Evolutionary conservation across 30 jellyfish, hydroid and myxozoan species (phyloP), one percentile per base, ranked within the genome.

Genomic region (Chrysaora quinquecirrha): DNA sequence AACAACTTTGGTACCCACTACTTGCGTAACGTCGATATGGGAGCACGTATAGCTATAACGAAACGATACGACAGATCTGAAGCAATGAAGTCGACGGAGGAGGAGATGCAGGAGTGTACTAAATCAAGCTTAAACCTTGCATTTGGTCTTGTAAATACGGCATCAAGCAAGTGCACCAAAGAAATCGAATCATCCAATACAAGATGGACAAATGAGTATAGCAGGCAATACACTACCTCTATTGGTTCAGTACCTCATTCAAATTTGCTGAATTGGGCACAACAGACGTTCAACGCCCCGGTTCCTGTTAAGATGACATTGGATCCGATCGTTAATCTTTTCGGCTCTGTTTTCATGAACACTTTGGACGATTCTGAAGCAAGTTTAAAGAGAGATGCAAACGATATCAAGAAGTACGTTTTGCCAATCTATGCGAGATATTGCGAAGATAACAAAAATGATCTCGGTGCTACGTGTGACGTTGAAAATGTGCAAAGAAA

Each of bases 11-110:
- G n/a, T n/a, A n/a, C n/a, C n/a, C n/a, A n/a, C n/a, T n/a, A n/a
- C n/a, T n/a, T n/a, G n/a, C 65, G 32, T 35, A 49, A 82, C 30
- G 77, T 88, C 9, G 68, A 86, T 11, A 68, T 82, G 60, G 93
- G 93, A 34, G 86, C 93, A 1, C 87, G 93, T 2, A 49, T 73
- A 16, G 86, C 93, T 14, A 73, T 82, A 0, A 14, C 60, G 4
- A 46, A 88, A 48, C 86, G 87, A 27, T 69, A 67, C 67, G 28
- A 81, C 12, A 28, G 77, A 11, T 88, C 25, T 4, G 86, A 70
- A 12, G 64, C 19, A 22, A 19, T 27, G 43, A 80, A 48, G 48
- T 20, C 77, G 20, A 67, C 58, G 1, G 74, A 19, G 18, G 85
- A 38, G 14, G 75, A 48, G n/a, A n/a, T n/a, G n/a, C n/a, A n/a